Conservation (phyloP, 2,113 vertebrate species). For the Hystrix cristata region DNA sequence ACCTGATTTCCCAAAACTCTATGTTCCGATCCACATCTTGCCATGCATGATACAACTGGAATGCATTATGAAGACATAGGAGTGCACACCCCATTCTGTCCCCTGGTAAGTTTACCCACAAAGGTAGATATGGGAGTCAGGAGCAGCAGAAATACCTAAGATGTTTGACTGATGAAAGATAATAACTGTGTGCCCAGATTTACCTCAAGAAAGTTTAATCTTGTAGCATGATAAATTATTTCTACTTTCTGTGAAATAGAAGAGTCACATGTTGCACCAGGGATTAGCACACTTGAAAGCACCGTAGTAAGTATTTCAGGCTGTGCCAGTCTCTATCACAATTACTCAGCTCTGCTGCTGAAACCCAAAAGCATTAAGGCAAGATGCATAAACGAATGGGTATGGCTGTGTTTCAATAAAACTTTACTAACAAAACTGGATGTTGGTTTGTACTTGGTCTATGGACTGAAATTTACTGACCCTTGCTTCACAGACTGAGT, state of each 20-base stretch:
- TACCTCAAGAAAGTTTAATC: neutral
- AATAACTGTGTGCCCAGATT: neutral
- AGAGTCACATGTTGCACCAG: rapidly evolving
- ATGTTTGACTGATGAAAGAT: neutral
- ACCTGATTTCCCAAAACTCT: neutral
- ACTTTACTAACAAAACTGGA: neutral
- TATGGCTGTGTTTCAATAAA: neutral
- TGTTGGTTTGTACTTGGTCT: neutral
- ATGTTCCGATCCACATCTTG: neutral
- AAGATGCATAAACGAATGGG: rapidly evolving
- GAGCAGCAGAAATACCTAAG: neutral
- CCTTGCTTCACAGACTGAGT: rapidly evolving
- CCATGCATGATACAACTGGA: rapidly evolving
- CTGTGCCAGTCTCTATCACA: neutral
- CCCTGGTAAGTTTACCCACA: rapidly evolving
- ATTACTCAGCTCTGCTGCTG: neutral
- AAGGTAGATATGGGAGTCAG: neutral
- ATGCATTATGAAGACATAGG: rapidly evolving
- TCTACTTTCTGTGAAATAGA: neutral
- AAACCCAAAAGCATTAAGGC: neutral
- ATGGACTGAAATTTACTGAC: neutral
- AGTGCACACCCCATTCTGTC: neutral
- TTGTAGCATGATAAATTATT: neutral
- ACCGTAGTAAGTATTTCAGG: neutral
- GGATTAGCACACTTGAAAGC: neutral